A percentile compares a stretch with the other conserved stretches of the same genome.
Conservation (phyloP, 2,113 vertebrate genomes). For the Ceuthmochares aereus region DNA sequence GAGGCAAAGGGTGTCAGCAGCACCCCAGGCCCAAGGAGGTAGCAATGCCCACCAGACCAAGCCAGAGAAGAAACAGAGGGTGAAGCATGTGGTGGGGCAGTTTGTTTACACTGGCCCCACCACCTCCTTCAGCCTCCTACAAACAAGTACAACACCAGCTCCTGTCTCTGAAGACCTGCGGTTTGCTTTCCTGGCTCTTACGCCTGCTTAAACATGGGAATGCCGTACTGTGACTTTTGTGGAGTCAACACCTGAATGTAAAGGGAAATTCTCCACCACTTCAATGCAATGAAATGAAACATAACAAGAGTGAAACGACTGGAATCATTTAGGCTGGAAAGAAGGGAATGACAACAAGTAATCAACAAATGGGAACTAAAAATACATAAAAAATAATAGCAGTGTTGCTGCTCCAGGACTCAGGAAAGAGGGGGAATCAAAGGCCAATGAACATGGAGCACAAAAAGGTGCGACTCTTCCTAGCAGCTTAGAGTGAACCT, state of each 20-base stretch:
- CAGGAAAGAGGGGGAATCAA: neutral
- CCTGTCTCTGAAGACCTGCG: neutral
- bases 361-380: neutral
- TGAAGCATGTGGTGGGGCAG: fast-evolving
- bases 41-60: neutral
- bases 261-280: neutral
- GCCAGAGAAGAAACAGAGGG: neutral
- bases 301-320: neutral
- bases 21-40: fast-evolving
- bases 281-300: neutral
- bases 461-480: neutral
- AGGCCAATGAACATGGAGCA: neutral
- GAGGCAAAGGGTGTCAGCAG: neutral
- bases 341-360: neutral
- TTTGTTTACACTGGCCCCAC: neutral
- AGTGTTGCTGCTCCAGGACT: neutral
- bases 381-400: neutral
- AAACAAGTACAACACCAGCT: neutral
- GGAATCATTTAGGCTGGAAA: neutral
- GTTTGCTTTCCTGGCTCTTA: neutral
- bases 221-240: neutral
- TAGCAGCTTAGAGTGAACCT: neutral
- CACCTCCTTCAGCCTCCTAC: neutral
- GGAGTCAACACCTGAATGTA: neutral
- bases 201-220: neutral